Evolutionary conservation across 2,888 invertebrate genomes (phyloP).

Genomic region (Nemurella pictetii): DNA sequence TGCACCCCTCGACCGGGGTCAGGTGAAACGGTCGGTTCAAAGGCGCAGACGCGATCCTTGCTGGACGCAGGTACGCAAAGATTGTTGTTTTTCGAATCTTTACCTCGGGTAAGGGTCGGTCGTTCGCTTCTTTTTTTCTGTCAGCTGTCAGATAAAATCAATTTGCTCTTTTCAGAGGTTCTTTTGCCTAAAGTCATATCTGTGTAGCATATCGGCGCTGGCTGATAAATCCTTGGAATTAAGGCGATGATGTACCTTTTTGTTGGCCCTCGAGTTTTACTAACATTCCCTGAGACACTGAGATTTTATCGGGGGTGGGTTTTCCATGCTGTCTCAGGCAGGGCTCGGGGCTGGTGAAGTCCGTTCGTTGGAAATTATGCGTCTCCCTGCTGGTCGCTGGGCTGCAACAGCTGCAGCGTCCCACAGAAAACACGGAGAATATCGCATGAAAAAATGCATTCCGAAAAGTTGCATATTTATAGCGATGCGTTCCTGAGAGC

Average conservation of each 20-base stretch:
- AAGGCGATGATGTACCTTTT: background rate
- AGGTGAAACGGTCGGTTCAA: background rate
- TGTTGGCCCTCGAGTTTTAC: background rate
- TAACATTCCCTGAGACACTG: background rate
- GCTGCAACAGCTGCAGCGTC: background rate
- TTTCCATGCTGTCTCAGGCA: no score
- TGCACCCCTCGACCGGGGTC: background rate
- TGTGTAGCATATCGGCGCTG: background rate
- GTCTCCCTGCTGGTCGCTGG: background rate
- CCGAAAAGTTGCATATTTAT: background rate
- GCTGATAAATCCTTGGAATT: background rate
- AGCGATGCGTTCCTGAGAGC: background rate
- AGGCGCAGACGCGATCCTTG: background rate
- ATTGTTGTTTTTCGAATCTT: constrained; percentile 14
- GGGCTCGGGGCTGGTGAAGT: no score
- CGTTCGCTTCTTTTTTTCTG: background rate
- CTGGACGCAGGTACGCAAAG: background rate
- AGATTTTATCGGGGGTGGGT: background rate
- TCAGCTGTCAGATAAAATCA: background rate
- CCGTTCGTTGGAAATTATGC: background rate
- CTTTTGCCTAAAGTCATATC: background rate
- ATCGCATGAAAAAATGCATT: background rate
- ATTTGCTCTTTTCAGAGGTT: background rate
- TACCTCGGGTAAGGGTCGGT: background rate
- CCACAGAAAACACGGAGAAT: background rate